phyloP scores from a whole-genome alignment of 2,888 invertebrate genomes.

The Coenonympha arcania region DNA sequence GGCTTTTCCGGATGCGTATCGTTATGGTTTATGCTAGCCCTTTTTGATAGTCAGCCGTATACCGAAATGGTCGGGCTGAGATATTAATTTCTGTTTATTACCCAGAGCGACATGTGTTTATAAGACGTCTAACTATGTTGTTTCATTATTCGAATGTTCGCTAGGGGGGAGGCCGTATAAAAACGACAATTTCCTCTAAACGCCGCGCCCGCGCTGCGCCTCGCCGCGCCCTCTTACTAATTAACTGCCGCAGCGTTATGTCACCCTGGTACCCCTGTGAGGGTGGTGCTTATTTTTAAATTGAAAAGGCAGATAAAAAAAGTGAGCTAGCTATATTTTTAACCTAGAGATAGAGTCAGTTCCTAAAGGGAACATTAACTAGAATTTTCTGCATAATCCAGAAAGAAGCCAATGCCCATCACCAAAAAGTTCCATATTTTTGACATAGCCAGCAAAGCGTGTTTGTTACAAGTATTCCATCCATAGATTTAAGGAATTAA shows the following conservation, averaged over 20 bases:
- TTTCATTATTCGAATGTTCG: constrained; percentile 64
- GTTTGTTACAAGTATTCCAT: no score
- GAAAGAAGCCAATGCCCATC: not conserved
- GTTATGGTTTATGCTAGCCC: constrained; percentile 27
- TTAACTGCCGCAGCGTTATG: constrained; percentile 72
- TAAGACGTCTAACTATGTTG: constrained; percentile 67
- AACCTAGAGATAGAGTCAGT: not conserved
- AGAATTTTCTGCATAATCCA: not conserved
- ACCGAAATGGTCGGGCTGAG: constrained; percentile 24
- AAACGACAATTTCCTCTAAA: constrained; percentile 74
- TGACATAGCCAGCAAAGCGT: no score
- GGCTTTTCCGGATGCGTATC: constrained; percentile 11
- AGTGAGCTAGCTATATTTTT: not conserved
- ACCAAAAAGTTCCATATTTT: no score
- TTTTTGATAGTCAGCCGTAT: constrained; percentile 29
- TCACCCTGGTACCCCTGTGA: constrained; percentile 68
- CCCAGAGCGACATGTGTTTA: constrained; percentile 60
- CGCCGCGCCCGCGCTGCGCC: constrained; percentile 71
- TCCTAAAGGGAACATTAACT: not conserved
- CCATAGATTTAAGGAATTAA: no score
- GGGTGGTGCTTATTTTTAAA: constrained; percentile 53
- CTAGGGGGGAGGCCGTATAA: constrained; percentile 65
- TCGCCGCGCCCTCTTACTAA: constrained; percentile 69
- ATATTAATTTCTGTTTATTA: constrained; percentile 61
- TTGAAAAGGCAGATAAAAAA: constrained; percentile 27